Base-by-base conservation (phyloP, 53 echinoderm and acorn worm genomes). In the Patiria pectinifera region DNA sequence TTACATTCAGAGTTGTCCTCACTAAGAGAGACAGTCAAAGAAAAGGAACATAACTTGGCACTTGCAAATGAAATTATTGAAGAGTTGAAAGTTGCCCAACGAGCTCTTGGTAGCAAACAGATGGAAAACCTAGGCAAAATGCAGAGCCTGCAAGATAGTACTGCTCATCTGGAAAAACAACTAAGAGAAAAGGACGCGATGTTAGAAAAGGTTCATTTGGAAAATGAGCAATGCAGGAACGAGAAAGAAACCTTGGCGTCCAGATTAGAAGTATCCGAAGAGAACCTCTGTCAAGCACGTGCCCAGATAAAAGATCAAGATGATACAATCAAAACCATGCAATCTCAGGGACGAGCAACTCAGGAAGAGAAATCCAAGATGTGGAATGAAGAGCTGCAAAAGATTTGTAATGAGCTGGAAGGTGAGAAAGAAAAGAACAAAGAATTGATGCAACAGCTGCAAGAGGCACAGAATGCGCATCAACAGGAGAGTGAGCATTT, bases 1-100 rank as follows among this genome's bases (percentile, higher is more conserved):
- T 83, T 82, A 2, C 48, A 82, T 71, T 82, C 70, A 87, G 59
- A 89, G 16, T n/a, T 93, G 48, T 46, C 15, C 11, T 48, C 85
- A 48, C 69, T 94, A 14, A 91, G 86, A 25, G 58, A 69, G 16
- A 2, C 15, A 58, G 10, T 91, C 12, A 35, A 86, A 8, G 82
- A 78, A 44, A 94, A 72, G 74, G 87, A 94, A 18, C 53, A 80
- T 72, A 66, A 94, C 44, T 15, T 94, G 71, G 82, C 87, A 21
- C 86, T 71, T 81, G 84, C 89, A 46, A 84, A 69, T 69, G 69
- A 79, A 15, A 48, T 77, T 66, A 24, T 93, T 84, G 93, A 89
- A 58, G 91, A 48, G 2, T 25, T 91, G 48, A 93, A 93, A 77
- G 76, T n/a, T 24, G 79, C 83, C 15, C 72, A 90, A 71, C 35